Conservation (phyloP, 2,888 invertebrate genomes). For the Achlya flavicornis region DNA sequence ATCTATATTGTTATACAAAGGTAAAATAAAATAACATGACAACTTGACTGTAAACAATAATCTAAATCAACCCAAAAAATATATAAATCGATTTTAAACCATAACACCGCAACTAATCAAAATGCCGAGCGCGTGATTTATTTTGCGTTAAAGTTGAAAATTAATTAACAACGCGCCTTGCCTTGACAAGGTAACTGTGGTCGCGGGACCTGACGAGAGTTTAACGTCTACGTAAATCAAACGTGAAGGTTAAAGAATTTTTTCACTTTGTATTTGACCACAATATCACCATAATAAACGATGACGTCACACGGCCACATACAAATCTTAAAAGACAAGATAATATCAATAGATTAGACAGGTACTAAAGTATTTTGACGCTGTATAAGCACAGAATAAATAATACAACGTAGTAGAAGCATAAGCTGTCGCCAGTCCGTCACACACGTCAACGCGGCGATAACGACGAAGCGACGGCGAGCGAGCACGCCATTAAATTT, state of each 20-base stretch:
- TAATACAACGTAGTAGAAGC: not conserved
- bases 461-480: not conserved
- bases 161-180: slow-evolving; percentile 65
- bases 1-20: too few relatives aligned
- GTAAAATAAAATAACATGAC: too few relatives aligned
- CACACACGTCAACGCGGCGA: slow-evolving; percentile 2
- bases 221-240: not conserved
- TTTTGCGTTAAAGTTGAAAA: slow-evolving; percentile 75
- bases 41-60: not conserved
- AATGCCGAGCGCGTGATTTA: slow-evolving; percentile 72
- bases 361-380: too few relatives aligned
- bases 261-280: too few relatives aligned
- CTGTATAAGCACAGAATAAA: too few relatives aligned
- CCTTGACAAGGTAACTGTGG: slow-evolving; percentile 18
- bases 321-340: too few relatives aligned
- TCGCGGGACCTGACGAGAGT: not conserved
- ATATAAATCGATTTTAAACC: slow-evolving; percentile 55
- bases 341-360: too few relatives aligned
- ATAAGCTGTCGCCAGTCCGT: not conserved
- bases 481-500: slow-evolving; percentile 5
- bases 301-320: too few relatives aligned
- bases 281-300: too few relatives aligned
- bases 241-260: not conserved
- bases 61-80: slow-evolving; percentile 23
- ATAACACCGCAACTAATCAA: slow-evolving; percentile 62